These are phyloP conservation scores for Sebastes ruberrimus DNA, from an alignment of 2,797 vertebrate species.

Conservation along the genomic window DNA sequence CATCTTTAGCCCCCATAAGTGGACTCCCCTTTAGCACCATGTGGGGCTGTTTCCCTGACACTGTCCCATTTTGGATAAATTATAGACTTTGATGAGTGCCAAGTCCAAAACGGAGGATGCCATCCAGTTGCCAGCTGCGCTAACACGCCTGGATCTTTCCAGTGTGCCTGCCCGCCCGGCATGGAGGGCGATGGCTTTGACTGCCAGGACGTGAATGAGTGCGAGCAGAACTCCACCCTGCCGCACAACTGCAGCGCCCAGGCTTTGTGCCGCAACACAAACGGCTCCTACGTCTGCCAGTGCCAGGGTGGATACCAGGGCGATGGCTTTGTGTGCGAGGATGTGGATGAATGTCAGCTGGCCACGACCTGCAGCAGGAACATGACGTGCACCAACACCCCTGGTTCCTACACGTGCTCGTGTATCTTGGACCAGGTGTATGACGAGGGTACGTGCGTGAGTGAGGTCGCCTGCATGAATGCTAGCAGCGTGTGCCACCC, in stretches of 20 bases:
- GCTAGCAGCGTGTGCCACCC: slow-evolving; percentile 67
- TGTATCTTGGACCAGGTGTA: slow-evolving; percentile 76
- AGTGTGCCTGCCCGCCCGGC: slow-evolving; percentile 81
- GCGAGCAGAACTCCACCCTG: slow-evolving; percentile 67
- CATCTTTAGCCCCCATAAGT: slow-evolving; percentile 30
- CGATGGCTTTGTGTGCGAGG: slow-evolving; percentile 79
- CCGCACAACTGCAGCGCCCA: slow-evolving; percentile 79
- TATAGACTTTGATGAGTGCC: slow-evolving; percentile 92
- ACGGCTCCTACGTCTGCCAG: slow-evolving; percentile 81
- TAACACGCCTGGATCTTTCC: slow-evolving; percentile 82
- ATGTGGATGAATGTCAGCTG: slow-evolving; percentile 82
- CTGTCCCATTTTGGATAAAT: slow-evolving; percentile 89
- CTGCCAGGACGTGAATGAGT: slow-evolving; percentile 86
- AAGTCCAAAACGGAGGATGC: slow-evolving; percentile 85
- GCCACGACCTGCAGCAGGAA: slow-evolving; percentile 66
- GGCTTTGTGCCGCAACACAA: slow-evolving; percentile 79
- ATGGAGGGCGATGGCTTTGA: slow-evolving; percentile 81
- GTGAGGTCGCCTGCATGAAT: slow-evolving; percentile 74
- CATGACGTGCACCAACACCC: slow-evolving; percentile 81
- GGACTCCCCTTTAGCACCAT: slow-evolving; percentile 59
- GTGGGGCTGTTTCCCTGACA: slow-evolving; percentile 80
- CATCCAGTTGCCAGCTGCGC: slow-evolving; percentile 81
- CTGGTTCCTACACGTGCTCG: slow-evolving; percentile 80
- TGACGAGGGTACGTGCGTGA: slow-evolving; percentile 78
- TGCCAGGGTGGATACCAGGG: slow-evolving; percentile 82